Percentiles rank a stretch among this genome's conserved stretches.
Evolutionary conservation across 2,888 invertebrate genomes (phyloP).

Genomic region (Acanthosepion esculentum): DNA sequence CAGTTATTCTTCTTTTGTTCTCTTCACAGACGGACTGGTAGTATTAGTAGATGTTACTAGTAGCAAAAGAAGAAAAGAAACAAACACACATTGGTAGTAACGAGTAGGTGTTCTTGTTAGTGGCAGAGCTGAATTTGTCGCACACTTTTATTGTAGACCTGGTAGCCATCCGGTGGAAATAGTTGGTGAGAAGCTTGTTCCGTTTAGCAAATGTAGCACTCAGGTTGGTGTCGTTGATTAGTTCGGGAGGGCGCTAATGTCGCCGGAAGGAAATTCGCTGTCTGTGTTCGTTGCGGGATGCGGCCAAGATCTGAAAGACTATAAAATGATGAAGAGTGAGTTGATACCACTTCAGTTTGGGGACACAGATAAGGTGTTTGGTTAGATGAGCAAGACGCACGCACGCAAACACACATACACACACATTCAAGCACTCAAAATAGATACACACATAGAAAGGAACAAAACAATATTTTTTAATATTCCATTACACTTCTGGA

Average conservation of each 20-base stretch:
- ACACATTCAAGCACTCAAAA: background rate
- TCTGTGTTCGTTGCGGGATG: background rate
- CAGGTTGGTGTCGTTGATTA: background rate
- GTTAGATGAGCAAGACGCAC: too few relatives aligned
- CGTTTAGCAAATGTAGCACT: background rate
- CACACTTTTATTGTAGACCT: background rate
- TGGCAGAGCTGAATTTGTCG: background rate
- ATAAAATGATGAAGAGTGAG: background rate
- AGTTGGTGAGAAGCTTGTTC: background rate
- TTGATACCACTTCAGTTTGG: background rate
- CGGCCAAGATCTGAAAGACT: slow-evolving; percentile 4
- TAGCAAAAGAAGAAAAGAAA: too few relatives aligned
- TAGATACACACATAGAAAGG: background rate
- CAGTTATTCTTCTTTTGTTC: background rate
- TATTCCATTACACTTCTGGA: too few relatives aligned
- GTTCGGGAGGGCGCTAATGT: background rate
- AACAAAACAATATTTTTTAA: background rate
- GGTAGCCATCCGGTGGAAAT: background rate
- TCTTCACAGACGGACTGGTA: background rate
- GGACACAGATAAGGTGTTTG: background rate
- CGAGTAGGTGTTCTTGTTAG: too few relatives aligned
- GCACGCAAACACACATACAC: background rate
- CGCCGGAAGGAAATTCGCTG: background rate
- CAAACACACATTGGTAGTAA: too few relatives aligned
- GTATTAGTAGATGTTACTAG: background rate